Percentiles rank a stretch among this genome's conserved stretches.
phyloP scores from a whole-genome alignment of 1,140 invertebrate species.

The Aporrectodea caliginosa region DNA sequence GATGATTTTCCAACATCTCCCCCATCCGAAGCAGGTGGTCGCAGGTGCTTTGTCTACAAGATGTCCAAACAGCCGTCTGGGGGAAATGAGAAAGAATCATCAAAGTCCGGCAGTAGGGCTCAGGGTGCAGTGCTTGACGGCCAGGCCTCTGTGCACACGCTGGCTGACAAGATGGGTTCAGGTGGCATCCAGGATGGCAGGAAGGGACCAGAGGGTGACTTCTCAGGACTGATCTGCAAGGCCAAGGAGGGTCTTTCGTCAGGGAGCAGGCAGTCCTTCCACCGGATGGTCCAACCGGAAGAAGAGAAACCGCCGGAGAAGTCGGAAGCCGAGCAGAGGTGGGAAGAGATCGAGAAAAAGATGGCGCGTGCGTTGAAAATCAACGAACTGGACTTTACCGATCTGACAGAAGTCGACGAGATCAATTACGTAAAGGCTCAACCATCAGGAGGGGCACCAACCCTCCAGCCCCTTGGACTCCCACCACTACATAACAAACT shows the following conservation, averaged over 20 bases:
- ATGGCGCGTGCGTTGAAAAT: slow-evolving; percentile 78
- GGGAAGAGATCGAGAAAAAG: slow-evolving; percentile 82
- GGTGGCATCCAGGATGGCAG: not conserved
- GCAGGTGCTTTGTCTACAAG: not conserved
- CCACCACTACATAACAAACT: slow-evolving; percentile 15
- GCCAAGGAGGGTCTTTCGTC: slow-evolving; percentile 11
- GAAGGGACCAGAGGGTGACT: not conserved
- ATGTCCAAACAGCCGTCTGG: not conserved
- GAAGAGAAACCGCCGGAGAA: slow-evolving; percentile 54
- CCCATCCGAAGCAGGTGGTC: not conserved
- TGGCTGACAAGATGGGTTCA: not conserved
- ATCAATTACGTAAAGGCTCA: slow-evolving; percentile 47
- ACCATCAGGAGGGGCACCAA: not conserved
- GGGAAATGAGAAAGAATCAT: not conserved
- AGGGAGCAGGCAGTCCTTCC: not conserved
- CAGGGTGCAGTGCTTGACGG: not conserved
- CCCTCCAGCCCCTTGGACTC: not conserved
- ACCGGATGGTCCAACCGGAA: not conserved
- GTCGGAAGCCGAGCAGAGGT: slow-evolving; percentile 87
- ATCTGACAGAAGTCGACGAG: slow-evolving; percentile 67
- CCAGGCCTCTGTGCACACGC: not conserved
- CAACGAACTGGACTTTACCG: slow-evolving; percentile 95
- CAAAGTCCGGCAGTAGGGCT: not conserved
- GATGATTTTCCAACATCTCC: not conserved
- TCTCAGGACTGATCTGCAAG: not conserved